These are phyloP conservation scores for Helarctos malayanus DNA, from an alignment of 2,797 vertebrate species.

Conservation along the genomic window DNA sequence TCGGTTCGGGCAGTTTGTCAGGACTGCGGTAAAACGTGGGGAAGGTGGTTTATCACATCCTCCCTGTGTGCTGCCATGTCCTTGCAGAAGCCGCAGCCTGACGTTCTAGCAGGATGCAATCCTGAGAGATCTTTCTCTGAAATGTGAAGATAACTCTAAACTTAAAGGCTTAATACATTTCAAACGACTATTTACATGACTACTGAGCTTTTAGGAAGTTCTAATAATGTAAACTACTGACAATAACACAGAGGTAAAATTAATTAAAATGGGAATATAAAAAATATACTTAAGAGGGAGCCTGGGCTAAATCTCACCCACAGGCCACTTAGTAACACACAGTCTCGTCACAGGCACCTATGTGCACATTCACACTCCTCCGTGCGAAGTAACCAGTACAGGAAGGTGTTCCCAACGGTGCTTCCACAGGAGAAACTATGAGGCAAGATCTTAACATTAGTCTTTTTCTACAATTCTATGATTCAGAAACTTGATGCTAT, in stretches of 20 bases:
- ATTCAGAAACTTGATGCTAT: background rate
- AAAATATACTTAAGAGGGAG: background rate
- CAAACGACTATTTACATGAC: background rate
- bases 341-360: background rate
- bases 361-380: background rate
- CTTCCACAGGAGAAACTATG: background rate
- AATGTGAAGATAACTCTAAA: background rate
- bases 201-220: conserved; percentile 29
- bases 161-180: background rate
- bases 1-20: background rate
- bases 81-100: background rate
- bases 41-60: background rate
- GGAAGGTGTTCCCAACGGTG: background rate
- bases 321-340: background rate
- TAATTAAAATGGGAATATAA: conserved; percentile 19
- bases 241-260: conserved; percentile 15
- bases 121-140: background rate
- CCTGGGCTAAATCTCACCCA: background rate
- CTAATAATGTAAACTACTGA: conserved; percentile 16
- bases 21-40: background rate
- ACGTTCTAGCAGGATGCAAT: background rate
- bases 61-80: background rate
- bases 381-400: fast-evolving
- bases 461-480: background rate
- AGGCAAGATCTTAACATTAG: background rate